phyloP scores from a whole-genome alignment of 2,888 invertebrate species.

The Harpalus rufipes region DNA sequence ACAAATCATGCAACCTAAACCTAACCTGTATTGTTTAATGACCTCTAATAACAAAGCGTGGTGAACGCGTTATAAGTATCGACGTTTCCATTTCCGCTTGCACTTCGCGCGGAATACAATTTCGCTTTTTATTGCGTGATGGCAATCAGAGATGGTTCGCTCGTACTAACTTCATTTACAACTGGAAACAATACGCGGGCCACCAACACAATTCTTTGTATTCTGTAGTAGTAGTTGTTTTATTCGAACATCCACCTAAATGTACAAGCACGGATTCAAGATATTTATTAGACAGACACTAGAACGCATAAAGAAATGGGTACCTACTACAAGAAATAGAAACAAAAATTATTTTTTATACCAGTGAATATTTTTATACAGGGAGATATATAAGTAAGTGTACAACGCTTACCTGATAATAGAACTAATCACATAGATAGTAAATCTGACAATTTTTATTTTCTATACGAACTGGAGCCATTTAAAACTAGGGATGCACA shows the following conservation, averaged over 20 bases:
- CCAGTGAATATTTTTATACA: no score
- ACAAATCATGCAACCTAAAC: not conserved
- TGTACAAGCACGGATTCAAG: not conserved
- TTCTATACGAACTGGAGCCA: no score
- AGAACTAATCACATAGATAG: no score
- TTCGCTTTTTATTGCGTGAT: constrained; percentile 45
- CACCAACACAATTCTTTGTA: constrained; percentile 11
- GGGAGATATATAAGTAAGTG: no score
- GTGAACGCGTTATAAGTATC: constrained; percentile 25
- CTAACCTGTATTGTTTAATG: constrained; percentile 34
- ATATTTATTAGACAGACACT: not conserved
- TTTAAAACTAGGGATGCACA: no score
- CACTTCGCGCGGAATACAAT: constrained; percentile 45
- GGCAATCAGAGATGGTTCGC: constrained; percentile 27
- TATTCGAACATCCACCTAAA: not conserved
- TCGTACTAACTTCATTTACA: constrained; percentile 43
- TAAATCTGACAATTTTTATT: no score
- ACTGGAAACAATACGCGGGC: constrained; percentile 30
- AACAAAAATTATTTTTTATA: no score
- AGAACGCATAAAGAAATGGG: no score
- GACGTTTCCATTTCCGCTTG: constrained; percentile 32
- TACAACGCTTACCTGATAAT: no score
- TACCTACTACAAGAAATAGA: no score
- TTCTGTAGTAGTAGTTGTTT: not conserved
- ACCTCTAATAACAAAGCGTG: constrained; percentile 37